Percentiles rank a stretch among this genome's conserved stretches.
Conservation (phyloP, 23 tunicate species). For the Ciona savignyi region DNA sequence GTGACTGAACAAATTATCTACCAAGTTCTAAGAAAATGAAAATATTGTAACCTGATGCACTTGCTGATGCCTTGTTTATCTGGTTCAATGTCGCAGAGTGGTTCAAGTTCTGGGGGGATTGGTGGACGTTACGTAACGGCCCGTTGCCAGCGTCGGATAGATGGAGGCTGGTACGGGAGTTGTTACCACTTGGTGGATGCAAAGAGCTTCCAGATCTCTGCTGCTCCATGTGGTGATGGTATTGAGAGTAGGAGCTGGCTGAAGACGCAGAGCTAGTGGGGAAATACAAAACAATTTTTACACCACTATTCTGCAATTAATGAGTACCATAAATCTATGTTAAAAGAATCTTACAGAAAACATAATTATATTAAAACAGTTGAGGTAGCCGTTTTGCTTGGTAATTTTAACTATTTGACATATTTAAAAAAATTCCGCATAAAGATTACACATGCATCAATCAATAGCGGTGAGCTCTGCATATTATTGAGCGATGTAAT, state of each 20-base stretch:
- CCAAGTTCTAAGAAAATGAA: not conserved
- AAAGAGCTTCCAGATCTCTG: slow-evolving; percentile 14
- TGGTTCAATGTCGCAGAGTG: slow-evolving; percentile 76
- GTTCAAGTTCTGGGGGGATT: slow-evolving; percentile 8
- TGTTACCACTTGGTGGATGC: slow-evolving; percentile 7
- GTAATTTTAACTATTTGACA: too few species aligned
- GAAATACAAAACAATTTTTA: slow-evolving; percentile 7
- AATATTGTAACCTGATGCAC: slow-evolving; percentile 44
- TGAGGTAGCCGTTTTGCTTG: too few species aligned
- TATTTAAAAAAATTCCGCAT: too few species aligned
- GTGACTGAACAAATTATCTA: too few species aligned
- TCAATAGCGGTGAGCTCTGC: too few species aligned
- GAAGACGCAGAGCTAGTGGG: slow-evolving; percentile 17
- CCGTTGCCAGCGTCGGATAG: slow-evolving; percentile 32
- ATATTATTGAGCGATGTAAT: too few species aligned
- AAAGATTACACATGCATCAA: too few species aligned
- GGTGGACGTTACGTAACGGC: slow-evolving; percentile 18
- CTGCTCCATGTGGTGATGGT: slow-evolving; percentile 2
- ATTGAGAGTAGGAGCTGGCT: slow-evolving; percentile 12
- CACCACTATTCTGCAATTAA: too few species aligned
- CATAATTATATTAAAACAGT: too few species aligned
- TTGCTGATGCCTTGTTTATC: slow-evolving; percentile 68
- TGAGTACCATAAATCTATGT: too few species aligned
- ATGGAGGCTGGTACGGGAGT: slow-evolving; percentile 19
- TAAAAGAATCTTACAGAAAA: not conserved